Conservation (phyloP, 2,113 vertebrate genomes). For the Trogon surrucura region DNA sequence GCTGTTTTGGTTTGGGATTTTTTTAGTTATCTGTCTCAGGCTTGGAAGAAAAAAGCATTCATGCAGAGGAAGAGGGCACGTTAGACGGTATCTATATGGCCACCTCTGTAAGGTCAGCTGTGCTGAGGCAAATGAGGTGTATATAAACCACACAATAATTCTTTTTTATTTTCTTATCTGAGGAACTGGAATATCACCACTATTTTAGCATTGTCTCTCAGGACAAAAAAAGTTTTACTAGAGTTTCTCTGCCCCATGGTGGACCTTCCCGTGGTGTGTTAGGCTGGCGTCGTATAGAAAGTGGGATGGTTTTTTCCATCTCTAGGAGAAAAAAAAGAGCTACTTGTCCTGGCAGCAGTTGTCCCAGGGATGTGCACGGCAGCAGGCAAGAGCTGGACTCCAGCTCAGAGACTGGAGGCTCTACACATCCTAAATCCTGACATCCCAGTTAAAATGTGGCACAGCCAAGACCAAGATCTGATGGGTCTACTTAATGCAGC, state of each 20-base stretch:
- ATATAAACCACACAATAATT: rapidly evolving
- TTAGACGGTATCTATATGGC: rapidly evolving
- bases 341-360: background rate
- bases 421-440: background rate
- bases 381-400: background rate
- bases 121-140: rapidly evolving
- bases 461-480: background rate
- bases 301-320: rapidly evolving
- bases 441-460: background rate
- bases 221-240: background rate
- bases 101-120: background rate
- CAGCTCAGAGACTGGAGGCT: too few relatives aligned
- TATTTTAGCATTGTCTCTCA: background rate
- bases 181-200: background rate
- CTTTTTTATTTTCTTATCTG: background rate
- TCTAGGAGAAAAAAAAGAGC: background rate
- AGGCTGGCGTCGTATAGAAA: rapidly evolving
- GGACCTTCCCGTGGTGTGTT: rapidly evolving
- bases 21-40: rapidly evolving
- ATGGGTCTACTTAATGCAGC: rapidly evolving
- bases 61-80: background rate
- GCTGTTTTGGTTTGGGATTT: background rate
- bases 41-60: background rate
- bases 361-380: background rate
- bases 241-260: rapidly evolving